Evolutionary conservation across 2,113 vertebrate species (phyloP).

Genomic region (Dasyurus viverrinus): DNA sequence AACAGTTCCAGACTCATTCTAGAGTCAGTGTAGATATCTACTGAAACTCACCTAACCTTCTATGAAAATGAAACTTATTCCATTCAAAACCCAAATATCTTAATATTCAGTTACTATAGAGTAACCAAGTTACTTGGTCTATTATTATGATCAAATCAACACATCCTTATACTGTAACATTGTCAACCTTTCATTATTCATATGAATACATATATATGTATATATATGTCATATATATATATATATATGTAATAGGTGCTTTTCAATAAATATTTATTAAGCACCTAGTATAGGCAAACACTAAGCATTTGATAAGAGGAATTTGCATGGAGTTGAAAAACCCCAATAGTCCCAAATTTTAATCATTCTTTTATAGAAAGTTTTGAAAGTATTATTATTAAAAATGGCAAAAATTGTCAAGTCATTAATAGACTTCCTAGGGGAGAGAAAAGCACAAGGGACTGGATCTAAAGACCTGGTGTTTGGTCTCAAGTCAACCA

Average conservation of each 20-base stretch:
- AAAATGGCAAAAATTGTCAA: background rate
- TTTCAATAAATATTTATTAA: background rate
- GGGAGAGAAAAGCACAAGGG: background rate
- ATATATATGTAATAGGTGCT: background rate
- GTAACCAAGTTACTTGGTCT: background rate
- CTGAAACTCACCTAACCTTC: slow-evolving; percentile 1
- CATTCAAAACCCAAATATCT: slow-evolving; percentile 35
- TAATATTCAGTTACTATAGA: background rate
- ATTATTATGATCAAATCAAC: background rate
- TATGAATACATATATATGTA: background rate
- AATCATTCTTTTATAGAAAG: background rate
- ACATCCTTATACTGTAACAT: background rate
- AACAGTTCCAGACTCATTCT: background rate
- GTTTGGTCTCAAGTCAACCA: background rate
- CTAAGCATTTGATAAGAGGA: background rate
- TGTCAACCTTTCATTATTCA: background rate
- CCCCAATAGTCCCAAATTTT: background rate
- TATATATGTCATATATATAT: background rate
- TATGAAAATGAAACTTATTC: background rate
- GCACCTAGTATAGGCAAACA: background rate
- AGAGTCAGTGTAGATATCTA: background rate
- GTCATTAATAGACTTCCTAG: background rate
- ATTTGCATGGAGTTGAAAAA: background rate
- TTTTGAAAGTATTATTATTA: background rate
- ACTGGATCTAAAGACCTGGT: background rate